Conservation (phyloP, 2,888 invertebrate genomes). For the Ochropleura plecta region DNA sequence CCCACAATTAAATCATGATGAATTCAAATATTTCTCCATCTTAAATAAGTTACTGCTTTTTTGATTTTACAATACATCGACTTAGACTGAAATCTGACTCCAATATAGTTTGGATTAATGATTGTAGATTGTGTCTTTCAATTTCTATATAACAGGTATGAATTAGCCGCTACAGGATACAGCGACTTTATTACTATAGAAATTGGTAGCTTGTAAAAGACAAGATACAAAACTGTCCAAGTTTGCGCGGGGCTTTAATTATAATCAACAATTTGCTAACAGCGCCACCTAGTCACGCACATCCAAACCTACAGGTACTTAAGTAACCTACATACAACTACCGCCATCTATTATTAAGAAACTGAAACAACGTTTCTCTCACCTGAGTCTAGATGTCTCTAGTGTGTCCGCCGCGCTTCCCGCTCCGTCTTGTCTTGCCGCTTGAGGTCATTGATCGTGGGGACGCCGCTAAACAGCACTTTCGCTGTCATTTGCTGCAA, state of each 20-base stretch:
- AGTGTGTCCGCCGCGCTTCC: slow-evolving; percentile 91
- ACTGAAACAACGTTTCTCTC: slow-evolving; percentile 45
- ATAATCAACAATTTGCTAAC: not conserved
- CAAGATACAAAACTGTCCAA: no score
- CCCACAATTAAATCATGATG: not conserved
- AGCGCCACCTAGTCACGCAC: slow-evolving; percentile 64
- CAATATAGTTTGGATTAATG: not conserved
- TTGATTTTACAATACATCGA: not conserved
- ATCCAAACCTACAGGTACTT: not conserved
- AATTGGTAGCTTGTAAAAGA: no score
- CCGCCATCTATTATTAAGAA: slow-evolving; percentile 61
- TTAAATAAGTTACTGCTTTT: not conserved
- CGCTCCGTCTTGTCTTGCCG: slow-evolving; percentile 93
- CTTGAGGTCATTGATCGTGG: slow-evolving; percentile 93
- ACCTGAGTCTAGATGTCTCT: slow-evolving; percentile 80
- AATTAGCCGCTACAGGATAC: no score
- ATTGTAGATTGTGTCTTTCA: not conserved
- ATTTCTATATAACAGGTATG: no score
- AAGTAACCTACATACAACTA: not conserved
- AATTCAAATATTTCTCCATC: not conserved
- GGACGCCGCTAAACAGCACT: slow-evolving; percentile 93
- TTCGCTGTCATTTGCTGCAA: slow-evolving; percentile 93
- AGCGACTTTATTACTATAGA: no score
- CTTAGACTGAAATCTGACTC: not conserved
- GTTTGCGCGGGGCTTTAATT: no score